phyloP scores from a whole-genome alignment of 2,113 vertebrate species.

The Bubalus kerabau region DNA sequence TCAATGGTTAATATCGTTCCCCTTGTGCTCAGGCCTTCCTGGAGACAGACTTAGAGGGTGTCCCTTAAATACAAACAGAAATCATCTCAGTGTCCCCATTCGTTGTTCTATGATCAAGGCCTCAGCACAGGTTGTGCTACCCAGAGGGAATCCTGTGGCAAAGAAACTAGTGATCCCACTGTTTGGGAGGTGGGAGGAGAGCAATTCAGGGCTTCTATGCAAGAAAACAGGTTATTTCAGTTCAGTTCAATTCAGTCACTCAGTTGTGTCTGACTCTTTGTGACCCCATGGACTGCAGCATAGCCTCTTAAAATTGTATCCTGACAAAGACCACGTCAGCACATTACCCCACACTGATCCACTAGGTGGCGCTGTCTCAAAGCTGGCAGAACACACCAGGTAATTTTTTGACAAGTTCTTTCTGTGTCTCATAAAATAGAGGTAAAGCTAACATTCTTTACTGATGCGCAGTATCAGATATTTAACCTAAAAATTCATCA shows the following conservation, averaged over 20 bases:
- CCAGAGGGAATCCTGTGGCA: not conserved
- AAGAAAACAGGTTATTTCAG: not conserved
- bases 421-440: not conserved
- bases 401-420: not conserved
- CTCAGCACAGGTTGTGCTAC: not conserved
- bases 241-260: not conserved
- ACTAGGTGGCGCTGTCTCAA: not conserved
- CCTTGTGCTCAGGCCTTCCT: not conserved
- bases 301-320: not conserved
- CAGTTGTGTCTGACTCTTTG: not conserved
- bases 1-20: rapidly evolving
- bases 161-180: not conserved
- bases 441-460: not conserved
- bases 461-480: not conserved
- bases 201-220: not conserved
- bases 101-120: not conserved
- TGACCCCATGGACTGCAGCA: not conserved
- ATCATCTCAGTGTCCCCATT: not conserved
- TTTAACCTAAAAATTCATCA: not conserved
- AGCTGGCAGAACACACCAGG: not conserved
- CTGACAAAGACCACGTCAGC: not conserved
- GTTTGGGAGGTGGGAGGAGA: not conserved
- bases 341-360: not conserved
- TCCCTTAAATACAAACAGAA: not conserved
- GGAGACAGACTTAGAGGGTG: not conserved